A percentile compares a stretch with the other conserved stretches of the same genome.
Evolutionary conservation across 1,140 invertebrate genomes (phyloP).

Genomic region (Philotrypesis tridentata): DNA sequence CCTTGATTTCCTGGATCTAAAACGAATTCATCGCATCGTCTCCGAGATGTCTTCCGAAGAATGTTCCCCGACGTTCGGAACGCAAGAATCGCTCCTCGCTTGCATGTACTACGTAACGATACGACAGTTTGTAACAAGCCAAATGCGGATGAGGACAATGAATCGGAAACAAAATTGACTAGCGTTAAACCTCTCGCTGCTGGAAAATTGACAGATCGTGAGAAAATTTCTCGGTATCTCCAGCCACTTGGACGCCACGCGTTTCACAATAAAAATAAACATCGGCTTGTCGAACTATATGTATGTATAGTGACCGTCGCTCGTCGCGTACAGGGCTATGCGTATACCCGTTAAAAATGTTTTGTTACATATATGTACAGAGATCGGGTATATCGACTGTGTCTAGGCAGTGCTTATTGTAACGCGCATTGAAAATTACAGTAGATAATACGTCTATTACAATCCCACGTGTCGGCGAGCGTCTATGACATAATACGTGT

Average conservation of each 20-base stretch:
- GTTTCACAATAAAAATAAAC: background rate
- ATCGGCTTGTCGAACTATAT: background rate
- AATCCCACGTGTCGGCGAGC: too few relatives aligned
- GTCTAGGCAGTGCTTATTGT: conserved; percentile 20
- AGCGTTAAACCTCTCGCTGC: too few relatives aligned
- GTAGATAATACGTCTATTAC: too few relatives aligned
- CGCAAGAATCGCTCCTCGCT: background rate
- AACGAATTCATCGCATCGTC: background rate
- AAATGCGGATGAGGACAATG: too few relatives aligned
- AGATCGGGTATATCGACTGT: conserved; percentile 20
- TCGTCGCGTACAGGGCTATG: background rate
- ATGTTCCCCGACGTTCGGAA: background rate
- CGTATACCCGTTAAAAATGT: conserved; percentile 5
- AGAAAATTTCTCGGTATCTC: background rate
- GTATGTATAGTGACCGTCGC: too few relatives aligned
- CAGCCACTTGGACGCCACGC: too few relatives aligned
- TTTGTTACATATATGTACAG: conserved; percentile 26
- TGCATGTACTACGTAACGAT: background rate
- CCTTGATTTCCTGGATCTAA: conserved; percentile 18
- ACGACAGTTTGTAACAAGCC: too few relatives aligned
- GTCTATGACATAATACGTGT: too few relatives aligned
- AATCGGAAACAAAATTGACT: too few relatives aligned
- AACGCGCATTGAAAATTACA: background rate
- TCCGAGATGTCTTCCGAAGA: background rate
- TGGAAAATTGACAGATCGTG: background rate